Percentiles rank a stretch among this genome's conserved stretches.
phyloP scores from a whole-genome alignment of 2,797 vertebrate species.

The Lophotriccus pileatus region DNA sequence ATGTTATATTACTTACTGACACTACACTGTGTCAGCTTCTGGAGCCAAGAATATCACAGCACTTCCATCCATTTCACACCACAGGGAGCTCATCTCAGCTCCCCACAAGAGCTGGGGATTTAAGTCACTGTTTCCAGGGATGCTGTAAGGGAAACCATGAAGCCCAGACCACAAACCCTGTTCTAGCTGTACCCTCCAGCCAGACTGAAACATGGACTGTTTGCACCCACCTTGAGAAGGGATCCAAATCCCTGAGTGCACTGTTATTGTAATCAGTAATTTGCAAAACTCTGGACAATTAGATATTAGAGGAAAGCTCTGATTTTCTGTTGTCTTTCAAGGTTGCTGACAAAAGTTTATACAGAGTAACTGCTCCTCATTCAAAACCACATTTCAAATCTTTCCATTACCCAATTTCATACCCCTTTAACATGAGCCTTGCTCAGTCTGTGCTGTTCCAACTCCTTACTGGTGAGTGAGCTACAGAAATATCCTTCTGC shows the following conservation, averaged over 20 bases:
- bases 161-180: background rate
- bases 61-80: background rate
- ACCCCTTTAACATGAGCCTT: background rate
- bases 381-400: background rate
- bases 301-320: background rate
- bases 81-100: background rate
- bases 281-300: background rate
- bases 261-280: background rate
- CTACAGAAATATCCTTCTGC: background rate
- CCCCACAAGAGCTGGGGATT: background rate
- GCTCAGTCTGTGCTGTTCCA: background rate
- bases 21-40: background rate
- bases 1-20: background rate
- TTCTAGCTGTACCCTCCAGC: background rate
- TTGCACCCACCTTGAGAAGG: background rate
- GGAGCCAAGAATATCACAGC: background rate
- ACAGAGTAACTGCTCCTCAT: background rate
- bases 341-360: background rate
- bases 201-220: fast-evolving
- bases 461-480: background rate
- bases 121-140: background rate
- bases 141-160: background rate
- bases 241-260: background rate
- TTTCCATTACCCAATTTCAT: background rate
- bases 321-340: background rate